These are phyloP conservation scores for Neogale vison DNA, from an alignment of 2,113 vertebrate species.

Conservation along the genomic window DNA sequence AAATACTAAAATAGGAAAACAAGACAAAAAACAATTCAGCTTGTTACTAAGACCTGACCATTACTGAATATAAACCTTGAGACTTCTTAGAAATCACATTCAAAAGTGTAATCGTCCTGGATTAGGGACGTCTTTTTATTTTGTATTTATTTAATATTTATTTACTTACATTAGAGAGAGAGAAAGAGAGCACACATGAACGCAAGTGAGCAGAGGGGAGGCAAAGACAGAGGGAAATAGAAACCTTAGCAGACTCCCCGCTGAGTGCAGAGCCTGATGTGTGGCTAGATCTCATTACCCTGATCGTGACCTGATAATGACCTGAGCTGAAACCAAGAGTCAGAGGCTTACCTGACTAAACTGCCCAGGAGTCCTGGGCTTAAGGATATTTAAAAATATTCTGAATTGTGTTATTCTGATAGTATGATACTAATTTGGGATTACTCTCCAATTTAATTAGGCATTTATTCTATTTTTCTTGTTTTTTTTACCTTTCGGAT, in stretches of 20 bases:
- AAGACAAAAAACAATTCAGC: not conserved
- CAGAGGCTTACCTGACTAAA: not conserved
- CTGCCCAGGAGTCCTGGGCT: not conserved
- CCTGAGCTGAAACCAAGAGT: not conserved
- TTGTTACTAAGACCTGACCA: not conserved
- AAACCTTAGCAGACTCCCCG: not conserved
- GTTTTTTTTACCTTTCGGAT: not conserved
- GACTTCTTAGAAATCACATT: not conserved
- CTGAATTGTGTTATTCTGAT: not conserved
- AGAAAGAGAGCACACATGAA: too few species aligned
- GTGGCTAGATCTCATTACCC: not conserved
- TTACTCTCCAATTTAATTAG: not conserved
- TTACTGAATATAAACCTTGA: not conserved
- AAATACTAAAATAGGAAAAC: not conserved
- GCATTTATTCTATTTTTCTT: not conserved
- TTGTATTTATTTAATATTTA: not conserved
- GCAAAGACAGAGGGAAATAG: not conserved
- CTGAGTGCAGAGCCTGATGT: not conserved
- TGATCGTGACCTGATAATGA: not conserved
- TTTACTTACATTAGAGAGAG: not conserved
- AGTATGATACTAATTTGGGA: not conserved
- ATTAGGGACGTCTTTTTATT: not conserved
- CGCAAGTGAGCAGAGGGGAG: not conserved
- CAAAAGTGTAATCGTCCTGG: not conserved
- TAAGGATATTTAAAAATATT: not conserved